These are phyloP conservation scores for Trematocara zebra DNA, from an alignment of 2,113 vertebrate genomes.

Conservation along the genomic window DNA sequence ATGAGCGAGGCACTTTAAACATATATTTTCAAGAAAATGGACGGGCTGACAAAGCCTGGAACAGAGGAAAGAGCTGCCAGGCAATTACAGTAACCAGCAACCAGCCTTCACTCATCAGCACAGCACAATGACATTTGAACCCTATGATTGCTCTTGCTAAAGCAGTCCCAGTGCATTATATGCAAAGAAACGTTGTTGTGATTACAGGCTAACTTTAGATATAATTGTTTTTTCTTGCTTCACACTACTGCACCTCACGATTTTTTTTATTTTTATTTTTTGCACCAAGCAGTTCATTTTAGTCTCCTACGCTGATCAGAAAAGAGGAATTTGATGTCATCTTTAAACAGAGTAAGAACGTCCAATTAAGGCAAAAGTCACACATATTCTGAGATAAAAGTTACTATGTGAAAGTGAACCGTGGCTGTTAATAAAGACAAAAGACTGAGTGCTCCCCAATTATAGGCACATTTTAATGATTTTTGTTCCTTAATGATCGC, in stretches of 20 bases:
- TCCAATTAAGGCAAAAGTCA: neutral
- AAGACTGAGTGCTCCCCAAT: neutral
- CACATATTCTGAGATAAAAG: neutral
- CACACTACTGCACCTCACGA: neutral
- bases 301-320: neutral
- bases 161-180: neutral
- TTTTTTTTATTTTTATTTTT: neutral
- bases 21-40: neutral
- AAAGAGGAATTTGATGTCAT: neutral
- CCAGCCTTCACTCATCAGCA: neutral
- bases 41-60: neutral
- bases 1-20: neutral
- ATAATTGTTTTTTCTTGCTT: neutral
- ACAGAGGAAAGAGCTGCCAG: neutral
- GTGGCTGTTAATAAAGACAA: neutral
- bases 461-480: neutral
- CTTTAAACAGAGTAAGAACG: neutral
- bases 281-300: neutral
- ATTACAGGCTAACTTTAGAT: neutral
- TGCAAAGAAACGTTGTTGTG: neutral
- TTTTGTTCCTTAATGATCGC: neutral
- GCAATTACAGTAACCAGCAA: neutral
- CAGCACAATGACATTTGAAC: neutral
- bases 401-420: neutral
- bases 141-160: neutral